A percentile compares a stretch with the other conserved stretches of the same genome.
phyloP scores from a whole-genome alignment of 2,113 vertebrate species.

The Otis tarda region DNA sequence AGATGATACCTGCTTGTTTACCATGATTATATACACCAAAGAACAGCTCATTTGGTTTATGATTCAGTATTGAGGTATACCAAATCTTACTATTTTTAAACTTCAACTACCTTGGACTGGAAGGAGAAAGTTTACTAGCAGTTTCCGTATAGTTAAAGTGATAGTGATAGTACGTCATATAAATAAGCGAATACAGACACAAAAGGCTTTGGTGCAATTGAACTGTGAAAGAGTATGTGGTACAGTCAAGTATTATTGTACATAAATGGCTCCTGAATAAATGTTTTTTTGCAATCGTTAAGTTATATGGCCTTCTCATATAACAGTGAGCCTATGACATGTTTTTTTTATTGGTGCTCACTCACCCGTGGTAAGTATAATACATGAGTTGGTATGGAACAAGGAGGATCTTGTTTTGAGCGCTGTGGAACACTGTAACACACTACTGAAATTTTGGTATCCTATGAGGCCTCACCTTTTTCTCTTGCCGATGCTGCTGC shows the following conservation, averaged over 20 bases:
- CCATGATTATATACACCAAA: not conserved
- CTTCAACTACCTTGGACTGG: not conserved
- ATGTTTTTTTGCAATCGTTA: not conserved
- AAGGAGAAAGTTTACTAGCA: not conserved
- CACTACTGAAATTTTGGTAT: not conserved
- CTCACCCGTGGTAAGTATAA: not conserved
- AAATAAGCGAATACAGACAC: not conserved
- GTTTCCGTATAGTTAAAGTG: not conserved
- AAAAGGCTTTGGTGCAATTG: not conserved
- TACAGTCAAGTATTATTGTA: not conserved
- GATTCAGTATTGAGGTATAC: not conserved
- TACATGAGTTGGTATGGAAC: not conserved
- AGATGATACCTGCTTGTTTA: not conserved
- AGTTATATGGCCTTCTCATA: not conserved
- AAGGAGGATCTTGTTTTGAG: not conserved
- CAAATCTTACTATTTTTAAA: not conserved
- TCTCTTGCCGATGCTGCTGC: not conserved
- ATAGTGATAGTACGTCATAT: not conserved
- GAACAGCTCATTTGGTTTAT: not conserved
- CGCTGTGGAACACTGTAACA: not conserved
- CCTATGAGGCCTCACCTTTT: not conserved
- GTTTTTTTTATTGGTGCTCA: not conserved
- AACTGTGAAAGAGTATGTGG: not conserved
- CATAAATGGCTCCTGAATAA: not conserved
- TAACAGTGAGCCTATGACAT: not conserved